phyloP scores from a whole-genome alignment of 2,888 invertebrate species.

The Zeuzera pyrina region DNA sequence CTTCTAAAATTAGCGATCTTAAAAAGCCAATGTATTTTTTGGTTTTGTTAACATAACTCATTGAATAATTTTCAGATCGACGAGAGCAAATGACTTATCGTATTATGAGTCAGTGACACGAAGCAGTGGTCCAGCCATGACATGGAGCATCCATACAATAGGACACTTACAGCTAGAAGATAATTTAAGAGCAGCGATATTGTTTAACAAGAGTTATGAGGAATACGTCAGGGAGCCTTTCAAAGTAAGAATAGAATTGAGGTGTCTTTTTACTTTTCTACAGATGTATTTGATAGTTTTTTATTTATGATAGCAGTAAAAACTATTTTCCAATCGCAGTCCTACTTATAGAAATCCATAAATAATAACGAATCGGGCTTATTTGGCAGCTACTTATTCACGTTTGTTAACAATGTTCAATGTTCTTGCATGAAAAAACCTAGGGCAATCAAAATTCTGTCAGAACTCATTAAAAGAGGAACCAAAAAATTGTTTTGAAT shows the following conservation, averaged over 20 bases:
- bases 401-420: too few relatives aligned
- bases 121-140: slow-evolving; percentile 73
- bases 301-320: too few relatives aligned
- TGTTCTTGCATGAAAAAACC: too few relatives aligned
- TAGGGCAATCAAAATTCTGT: too few relatives aligned
- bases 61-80: slow-evolving; percentile 34
- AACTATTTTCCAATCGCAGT: too few relatives aligned
- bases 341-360: too few relatives aligned
- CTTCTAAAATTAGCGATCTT: background rate
- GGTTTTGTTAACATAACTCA: background rate
- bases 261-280: too few relatives aligned
- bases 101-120: slow-evolving; percentile 73
- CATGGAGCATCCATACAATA: slow-evolving; percentile 76
- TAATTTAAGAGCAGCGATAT: slow-evolving; percentile 39
- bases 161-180: slow-evolving; percentile 63
- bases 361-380: too few relatives aligned
- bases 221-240: slow-evolving; percentile 73
- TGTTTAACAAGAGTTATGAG: slow-evolving; percentile 67
- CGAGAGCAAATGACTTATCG: slow-evolving; percentile 63
- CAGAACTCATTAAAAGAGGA: too few relatives aligned
- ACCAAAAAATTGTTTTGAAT: too few relatives aligned
- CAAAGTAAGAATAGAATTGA: slow-evolving; percentile 56
- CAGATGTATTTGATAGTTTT: too few relatives aligned
- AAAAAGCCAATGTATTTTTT: background rate
- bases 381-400: too few relatives aligned